Base-by-base conservation (phyloP, 2,113 vertebrate genomes). In the Eleginops maclovinus region DNA sequence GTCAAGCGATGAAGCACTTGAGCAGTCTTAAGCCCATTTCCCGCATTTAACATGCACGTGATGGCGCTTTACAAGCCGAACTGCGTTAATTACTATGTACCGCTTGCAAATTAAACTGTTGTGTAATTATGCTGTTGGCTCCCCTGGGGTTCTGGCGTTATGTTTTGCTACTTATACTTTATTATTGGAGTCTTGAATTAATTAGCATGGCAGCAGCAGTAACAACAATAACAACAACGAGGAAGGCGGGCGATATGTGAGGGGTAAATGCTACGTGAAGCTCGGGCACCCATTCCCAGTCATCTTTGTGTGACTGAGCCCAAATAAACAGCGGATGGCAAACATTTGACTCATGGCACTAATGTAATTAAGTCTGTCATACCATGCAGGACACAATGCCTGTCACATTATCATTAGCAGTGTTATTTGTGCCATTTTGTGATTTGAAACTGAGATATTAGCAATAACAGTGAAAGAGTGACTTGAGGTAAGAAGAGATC, bases 61-160 rank as follows among this genome's bases (percentile, higher is more conserved):
- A 86, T 47, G 87, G 63, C 9, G 76, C 79, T 82, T 88, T 82
- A 77, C 81, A 85, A 86, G 81, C 62, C 60, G 70, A 72, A 56
- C 80, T 40, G 53, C 58, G 36, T 88, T 93, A 88, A 92, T 92
- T 90, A 87, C 79, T 81, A 78, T 74, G 69, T 67, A 89, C 85
- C 77, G 86, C 87, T 81, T 44, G 58, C 79, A 90, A 93, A 92
- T 93, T 90, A 91, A 88, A 88, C 75, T 55, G 75, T 84, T 90
- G 85, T 83, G 72, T 90, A 89, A 92, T 91, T 91, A 91, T 74
- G 81, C 77, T 59, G 70, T 70, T 28, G 72, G 43, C 21, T 82
- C 84, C 87, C 89, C 3, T n/a, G 24, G 80, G 83, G 86, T 46
- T 82, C 81, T 65, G 60, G 55, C 82, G 77, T 90, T 88, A 85